phyloP scores from a whole-genome alignment of 92 coral and sea anemone species.

The Phymanthus crucifer region DNA sequence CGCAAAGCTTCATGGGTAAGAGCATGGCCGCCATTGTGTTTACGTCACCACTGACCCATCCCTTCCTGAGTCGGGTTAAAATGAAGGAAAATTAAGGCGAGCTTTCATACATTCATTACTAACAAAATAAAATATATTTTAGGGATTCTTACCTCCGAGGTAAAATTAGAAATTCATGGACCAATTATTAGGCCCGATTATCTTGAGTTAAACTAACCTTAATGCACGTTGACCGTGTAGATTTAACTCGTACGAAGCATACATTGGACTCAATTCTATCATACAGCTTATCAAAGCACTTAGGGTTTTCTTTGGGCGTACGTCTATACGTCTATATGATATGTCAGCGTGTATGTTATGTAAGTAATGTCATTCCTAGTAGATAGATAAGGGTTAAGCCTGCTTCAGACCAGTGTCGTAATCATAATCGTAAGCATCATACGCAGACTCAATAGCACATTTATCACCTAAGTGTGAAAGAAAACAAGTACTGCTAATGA shows the following conservation, averaged over 20 bases:
- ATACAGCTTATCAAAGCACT: too few relatives aligned
- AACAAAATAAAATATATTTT: conserved; percentile 1
- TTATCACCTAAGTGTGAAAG: too few relatives aligned
- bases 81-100: neutral
- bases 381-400: neutral
- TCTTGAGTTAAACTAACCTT: neutral
- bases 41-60: neutral
- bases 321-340: neutral
- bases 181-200: neutral
- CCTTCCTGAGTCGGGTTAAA: neutral
- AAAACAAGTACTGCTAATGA: too few relatives aligned
- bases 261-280: neutral
- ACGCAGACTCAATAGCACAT: too few relatives aligned
- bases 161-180: neutral
- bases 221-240: neutral
- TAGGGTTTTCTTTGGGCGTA: neutral
- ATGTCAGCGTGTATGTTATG: neutral
- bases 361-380: neutral
- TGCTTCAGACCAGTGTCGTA: too few relatives aligned
- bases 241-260: neutral
- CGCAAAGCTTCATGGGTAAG: neutral
- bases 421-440: too few relatives aligned
- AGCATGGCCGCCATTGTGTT: neutral
- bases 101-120: neutral
- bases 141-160: neutral